These are phyloP conservation scores for pig (Sus scrofa) DNA, from an alignment of 2,113 vertebrate genomes.

Conservation along the genomic window T2T-Sscrofa CM000823.6:27947501-27948000, in stretches of 20 bases:
- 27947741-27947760: neutral
- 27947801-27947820: neutral
- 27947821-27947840: neutral
- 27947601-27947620: neutral
- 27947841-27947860: neutral
- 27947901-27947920: neutral
- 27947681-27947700: neutral
- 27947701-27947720: neutral
- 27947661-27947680: neutral
- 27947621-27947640: neutral
- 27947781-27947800: neutral
- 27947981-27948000: conserved; percentile 47
- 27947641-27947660: neutral
- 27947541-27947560: neutral
- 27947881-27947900: neutral
- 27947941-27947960: neutral
- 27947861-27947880: neutral
- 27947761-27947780: neutral
- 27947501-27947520: neutral
- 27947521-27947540: neutral
- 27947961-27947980: neutral
- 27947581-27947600: neutral
- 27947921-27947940: neutral
- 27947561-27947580: neutral
- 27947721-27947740: neutral